Evolutionary conservation across 2,888 invertebrate species (phyloP), one percentile per base, ranked within the genome.

Genomic region (Camponotus fellah): DNA sequence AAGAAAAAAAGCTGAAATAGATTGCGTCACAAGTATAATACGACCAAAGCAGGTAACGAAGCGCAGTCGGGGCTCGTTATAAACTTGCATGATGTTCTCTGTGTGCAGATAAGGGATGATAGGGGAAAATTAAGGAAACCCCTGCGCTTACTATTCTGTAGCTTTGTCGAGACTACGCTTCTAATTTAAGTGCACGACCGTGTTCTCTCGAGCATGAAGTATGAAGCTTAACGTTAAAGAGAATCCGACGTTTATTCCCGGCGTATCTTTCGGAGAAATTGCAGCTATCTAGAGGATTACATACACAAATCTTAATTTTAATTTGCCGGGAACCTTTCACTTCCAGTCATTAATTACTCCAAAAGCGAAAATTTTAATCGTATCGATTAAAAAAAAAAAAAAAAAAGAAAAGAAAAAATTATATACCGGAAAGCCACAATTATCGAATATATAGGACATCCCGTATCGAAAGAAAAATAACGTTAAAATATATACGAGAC

Each of bases 151-250:
- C 72, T 77, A 49, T 74, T 60, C 66, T 64, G 77, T 68, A 65
- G 74, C 74, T 49, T 49, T 66, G 81, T 66, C 64, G 77, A 75
- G 85, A 69, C 72, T 76, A 76, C 58, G 77, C 43, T 74, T 21
- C 68, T 85, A 86, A 86, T 86, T 86, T 86, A 85, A 82, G 77
- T 64, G 72, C 82, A 43, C 37, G 58, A 10, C 62, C 68, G 37
- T 75, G 75, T 84, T 84, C 76, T 56, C 77, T 77, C 58, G 85
- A 85, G 86, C 14, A 12, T 72, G 34, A 21, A 85, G 86, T 21
- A 17, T 60, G 34, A 21, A 79, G 79, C 79, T 60, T 37, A 69
- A n/a, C 6, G n/a, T 14, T 72, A 37, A 75, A 62, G 79, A 53
- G 34, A 37, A 80, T 46, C 43, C 37, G 46, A 46, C 79, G 60